Percentiles rank a stretch among this genome's conserved stretches.
Conservation (phyloP, 1,140 invertebrate genomes). For the Calephelis nemesis region DNA sequence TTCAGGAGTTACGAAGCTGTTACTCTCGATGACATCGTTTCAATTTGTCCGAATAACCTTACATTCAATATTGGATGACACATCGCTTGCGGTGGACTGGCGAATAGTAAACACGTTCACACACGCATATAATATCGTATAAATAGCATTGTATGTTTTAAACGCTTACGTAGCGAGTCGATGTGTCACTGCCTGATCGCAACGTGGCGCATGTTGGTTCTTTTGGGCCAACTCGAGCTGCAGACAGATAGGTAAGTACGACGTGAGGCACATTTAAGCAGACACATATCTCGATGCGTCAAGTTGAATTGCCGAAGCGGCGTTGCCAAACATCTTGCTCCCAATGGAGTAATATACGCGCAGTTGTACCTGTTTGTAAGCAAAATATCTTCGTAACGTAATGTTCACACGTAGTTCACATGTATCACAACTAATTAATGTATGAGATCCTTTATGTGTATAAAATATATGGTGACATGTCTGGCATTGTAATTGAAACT, state of each 20-base stretch:
- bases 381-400: neutral
- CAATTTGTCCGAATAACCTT: constrained; percentile 59
- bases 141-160: constrained; percentile 67
- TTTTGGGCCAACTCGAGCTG: constrained; percentile 39
- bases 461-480: constrained; percentile 19
- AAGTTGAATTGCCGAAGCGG: constrained; percentile 44
- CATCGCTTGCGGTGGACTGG: constrained; percentile 61
- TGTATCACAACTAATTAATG: neutral
- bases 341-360: neutral
- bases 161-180: constrained; percentile 62
- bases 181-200: constrained; percentile 58
- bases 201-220: constrained; percentile 37
- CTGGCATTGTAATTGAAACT: constrained; percentile 24
- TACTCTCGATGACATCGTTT: constrained; percentile 43
- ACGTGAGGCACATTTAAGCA: constrained; percentile 33
- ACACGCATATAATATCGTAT: constrained; percentile 60
- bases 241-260: constrained; percentile 54
- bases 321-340: constrained; percentile 54
- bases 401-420: constrained; percentile 23
- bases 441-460: neutral
- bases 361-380: constrained; percentile 5
- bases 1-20: constrained; percentile 12
- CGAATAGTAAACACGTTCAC: constrained; percentile 69
- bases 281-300: constrained; percentile 43
- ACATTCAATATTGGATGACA: constrained; percentile 71